phyloP scores from a whole-genome alignment of 2,888 invertebrate species.

The Cartodere bifasciata region DNA sequence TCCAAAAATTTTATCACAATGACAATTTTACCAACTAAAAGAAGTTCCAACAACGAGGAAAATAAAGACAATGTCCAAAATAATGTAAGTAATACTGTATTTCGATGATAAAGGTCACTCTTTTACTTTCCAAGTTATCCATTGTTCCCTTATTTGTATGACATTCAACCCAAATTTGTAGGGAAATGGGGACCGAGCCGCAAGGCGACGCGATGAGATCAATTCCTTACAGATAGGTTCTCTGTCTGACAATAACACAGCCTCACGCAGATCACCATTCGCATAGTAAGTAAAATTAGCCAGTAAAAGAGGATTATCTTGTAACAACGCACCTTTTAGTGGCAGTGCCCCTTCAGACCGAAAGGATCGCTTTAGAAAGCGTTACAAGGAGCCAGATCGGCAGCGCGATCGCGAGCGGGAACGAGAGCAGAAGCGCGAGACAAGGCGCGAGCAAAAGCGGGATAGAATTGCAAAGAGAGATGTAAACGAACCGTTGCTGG shows the following conservation, averaged over 20 bases:
- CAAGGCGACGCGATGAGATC: constrained; percentile 28
- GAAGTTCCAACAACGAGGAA: constrained; percentile 29
- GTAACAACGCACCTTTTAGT: constrained; percentile 17
- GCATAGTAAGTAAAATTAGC: constrained; percentile 22
- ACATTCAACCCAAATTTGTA: constrained; percentile 16
- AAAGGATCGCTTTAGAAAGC: constrained; percentile 29
- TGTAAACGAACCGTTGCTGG: constrained; percentile 25
- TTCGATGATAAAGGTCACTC: background rate
- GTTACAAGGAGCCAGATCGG: constrained; percentile 29
- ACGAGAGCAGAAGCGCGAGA: constrained; percentile 29
- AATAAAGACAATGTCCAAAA: constrained; percentile 28
- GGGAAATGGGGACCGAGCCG: constrained; percentile 27
- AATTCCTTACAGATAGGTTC: constrained; percentile 22
- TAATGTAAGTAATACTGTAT: constrained; percentile 26
- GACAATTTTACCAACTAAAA: constrained; percentile 34
- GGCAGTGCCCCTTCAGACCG: constrained; percentile 23
- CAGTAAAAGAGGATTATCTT: constrained; percentile 5
- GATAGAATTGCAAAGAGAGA: constrained; percentile 27
- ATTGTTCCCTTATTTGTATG: background rate
- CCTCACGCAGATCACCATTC: constrained; percentile 23
- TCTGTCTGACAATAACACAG: constrained; percentile 20
- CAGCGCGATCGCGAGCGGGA: constrained; percentile 26
- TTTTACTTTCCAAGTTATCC: background rate
- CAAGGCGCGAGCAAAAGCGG: constrained; percentile 25
- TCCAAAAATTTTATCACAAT: too few relatives aligned